Evolutionary conservation across 2,888 invertebrate genomes (phyloP).

Genomic region (Lamellibrachia satsuma): DNA sequence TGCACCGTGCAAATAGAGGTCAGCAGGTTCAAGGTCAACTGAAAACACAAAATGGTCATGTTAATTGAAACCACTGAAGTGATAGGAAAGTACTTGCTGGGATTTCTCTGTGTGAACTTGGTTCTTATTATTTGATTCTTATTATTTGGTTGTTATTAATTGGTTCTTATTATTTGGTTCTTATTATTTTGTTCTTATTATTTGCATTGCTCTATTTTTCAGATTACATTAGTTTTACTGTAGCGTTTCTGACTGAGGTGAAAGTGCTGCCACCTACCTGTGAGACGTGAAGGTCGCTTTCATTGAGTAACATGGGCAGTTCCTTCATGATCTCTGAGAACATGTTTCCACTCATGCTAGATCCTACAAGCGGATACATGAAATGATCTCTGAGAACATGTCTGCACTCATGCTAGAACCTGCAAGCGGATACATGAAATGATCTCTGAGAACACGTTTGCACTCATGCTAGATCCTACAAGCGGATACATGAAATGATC

Average conservation of each 20-base stretch:
- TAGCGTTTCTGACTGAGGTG: not conserved
- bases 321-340: conserved; percentile 85
- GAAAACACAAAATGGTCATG: conserved; percentile 41
- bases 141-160: too few relatives aligned
- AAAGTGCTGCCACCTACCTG: conserved; percentile 69
- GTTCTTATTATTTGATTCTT: not conserved
- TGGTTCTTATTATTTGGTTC: too few relatives aligned
- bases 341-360: conserved; percentile 75
- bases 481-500: too few relatives aligned
- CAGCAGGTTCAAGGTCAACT: conserved; percentile 63
- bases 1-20: conserved; percentile 61
- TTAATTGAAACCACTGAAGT: not conserved
- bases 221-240: not conserved
- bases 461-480: too few relatives aligned
- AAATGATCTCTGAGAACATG: not conserved
- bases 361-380: conserved; percentile 46
- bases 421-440: too few relatives aligned
- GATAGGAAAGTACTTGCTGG: not conserved
- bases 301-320: conserved; percentile 88
- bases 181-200: too few relatives aligned
- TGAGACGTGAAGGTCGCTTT: conserved; percentile 95
- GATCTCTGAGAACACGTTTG: too few relatives aligned
- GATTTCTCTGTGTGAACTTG: not conserved
- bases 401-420: too few relatives aligned
- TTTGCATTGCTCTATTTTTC: too few relatives aligned